Evolutionary conservation across 2,113 vertebrate species (phyloP), one percentile per base, ranked within the genome.

Genomic region (Andinoacara biseriatus): DNA sequence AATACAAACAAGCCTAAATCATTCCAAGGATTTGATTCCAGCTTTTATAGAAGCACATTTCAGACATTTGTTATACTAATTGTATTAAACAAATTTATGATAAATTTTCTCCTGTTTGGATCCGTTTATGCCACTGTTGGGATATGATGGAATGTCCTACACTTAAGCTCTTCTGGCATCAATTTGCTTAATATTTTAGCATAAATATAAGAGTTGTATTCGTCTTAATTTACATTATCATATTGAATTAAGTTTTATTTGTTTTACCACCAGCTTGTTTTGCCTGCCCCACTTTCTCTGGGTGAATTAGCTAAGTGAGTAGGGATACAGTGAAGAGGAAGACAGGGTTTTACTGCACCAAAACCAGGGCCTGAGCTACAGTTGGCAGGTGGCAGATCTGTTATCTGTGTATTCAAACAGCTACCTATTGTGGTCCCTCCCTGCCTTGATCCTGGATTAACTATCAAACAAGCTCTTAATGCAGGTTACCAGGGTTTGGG

Each of bases 381-480:
- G 90, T 80, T 93, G 90, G 91, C 94, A 95, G 94, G 94, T 95
- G 95, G 94, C 87, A 86, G 83, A 80, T 82, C 83, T 85, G 84
- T 91, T 89, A 94, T 94, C 90, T 86, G 92, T 62, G 86, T 89
- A 84, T 91, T 91, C 93, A 88, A 54, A 91, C 76, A 69, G 84
- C 89, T 93, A 94, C 94, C 92, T 94, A 92, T 91, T 93, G 91
- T 93, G 76, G 80, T 82, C 69, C 79, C 60, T 75, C 54, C 33
- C 80, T 20, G 83, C 88, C 90, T 80, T 95, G 94, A 96, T 95
- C 95, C 95, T 89, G 94, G 95, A 96, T 96, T 96, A 96, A 91
- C 89, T 89, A 94, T 93, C 87, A 90, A 95, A 95, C 90, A 24
- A 89, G 85, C 88, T 76, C 54, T 91, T 94, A 95, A 95, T 95